These are phyloP conservation scores for Mormyrops boulengeri DNA, from an alignment of 2,797 vertebrate genomes.

Conservation along the genomic window DNA sequence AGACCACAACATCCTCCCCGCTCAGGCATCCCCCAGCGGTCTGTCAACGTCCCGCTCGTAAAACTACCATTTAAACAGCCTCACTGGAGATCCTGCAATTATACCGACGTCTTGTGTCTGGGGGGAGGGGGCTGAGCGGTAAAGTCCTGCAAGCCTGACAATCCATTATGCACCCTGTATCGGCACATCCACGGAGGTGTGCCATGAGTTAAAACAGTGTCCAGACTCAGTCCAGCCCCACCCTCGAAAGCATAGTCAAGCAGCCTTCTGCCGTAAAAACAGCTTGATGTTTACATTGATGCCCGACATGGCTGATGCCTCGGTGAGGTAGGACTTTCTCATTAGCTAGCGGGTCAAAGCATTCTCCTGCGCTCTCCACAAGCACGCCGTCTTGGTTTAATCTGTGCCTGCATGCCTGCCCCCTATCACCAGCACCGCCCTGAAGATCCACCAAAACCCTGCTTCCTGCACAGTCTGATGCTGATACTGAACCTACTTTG, in stretches of 20 bases:
- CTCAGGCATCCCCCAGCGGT: background rate
- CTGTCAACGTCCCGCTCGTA: constrained; percentile 18
- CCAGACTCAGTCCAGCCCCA: background rate
- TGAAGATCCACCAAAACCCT: background rate
- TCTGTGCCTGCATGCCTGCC: background rate
- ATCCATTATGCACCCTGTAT: background rate
- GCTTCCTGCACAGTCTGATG: background rate
- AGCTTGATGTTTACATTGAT: background rate
- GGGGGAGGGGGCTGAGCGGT: background rate
- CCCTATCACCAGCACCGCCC: background rate
- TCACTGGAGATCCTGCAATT: constrained; percentile 21
- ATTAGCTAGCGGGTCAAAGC: constrained; percentile 1
- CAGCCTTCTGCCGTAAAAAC: background rate
- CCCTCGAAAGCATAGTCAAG: background rate
- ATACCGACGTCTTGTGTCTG: constrained; percentile 13
- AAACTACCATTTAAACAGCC: constrained; percentile 22
- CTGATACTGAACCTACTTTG: background rate
- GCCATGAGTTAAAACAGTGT: background rate
- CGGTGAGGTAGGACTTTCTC: background rate
- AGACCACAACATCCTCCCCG: background rate
- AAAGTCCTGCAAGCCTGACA: constrained; percentile 1
- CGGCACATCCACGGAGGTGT: background rate
- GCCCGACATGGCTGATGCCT: background rate
- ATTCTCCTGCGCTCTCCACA: background rate
- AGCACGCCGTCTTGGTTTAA: background rate